phyloP scores from a whole-genome alignment of 2,888 invertebrate genomes.

The Crocallis elinguaria region DNA sequence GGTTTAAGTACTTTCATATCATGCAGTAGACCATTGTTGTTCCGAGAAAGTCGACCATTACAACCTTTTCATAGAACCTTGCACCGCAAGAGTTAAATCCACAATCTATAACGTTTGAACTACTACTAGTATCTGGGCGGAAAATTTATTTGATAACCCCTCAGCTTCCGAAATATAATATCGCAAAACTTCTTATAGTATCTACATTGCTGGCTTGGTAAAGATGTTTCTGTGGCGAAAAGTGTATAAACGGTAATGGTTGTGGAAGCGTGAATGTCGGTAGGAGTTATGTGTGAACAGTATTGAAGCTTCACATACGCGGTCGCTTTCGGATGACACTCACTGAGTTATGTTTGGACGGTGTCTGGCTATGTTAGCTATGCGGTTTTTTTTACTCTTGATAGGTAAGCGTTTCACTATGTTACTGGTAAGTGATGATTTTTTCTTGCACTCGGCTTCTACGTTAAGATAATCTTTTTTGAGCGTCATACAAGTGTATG shows the following conservation, averaged over 20 bases:
- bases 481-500: no score
- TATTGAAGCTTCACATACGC: neutral
- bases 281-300: conserved; percentile 7
- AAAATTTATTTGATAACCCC: conserved; percentile 68
- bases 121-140: conserved; percentile 68
- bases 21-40: neutral
- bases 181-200: conserved; percentile 29
- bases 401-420: no score
- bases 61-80: conserved; percentile 55
- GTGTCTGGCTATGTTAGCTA: conserved; percentile 4
- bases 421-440: no score
- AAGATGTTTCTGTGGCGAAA: neutral
- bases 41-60: conserved; percentile 30
- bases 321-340: neutral
- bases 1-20: no score
- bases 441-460: no score
- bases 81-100: conserved; percentile 66
- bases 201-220: conserved; percentile 42
- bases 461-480: no score
- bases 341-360: neutral
- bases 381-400: neutral
- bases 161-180: conserved; percentile 47
- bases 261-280: conserved; percentile 43
- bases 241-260: conserved; percentile 41
- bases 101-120: conserved; percentile 78